Evolutionary conservation across 2,797 vertebrate species (phyloP).

Genomic region (Balearica regulorum): DNA sequence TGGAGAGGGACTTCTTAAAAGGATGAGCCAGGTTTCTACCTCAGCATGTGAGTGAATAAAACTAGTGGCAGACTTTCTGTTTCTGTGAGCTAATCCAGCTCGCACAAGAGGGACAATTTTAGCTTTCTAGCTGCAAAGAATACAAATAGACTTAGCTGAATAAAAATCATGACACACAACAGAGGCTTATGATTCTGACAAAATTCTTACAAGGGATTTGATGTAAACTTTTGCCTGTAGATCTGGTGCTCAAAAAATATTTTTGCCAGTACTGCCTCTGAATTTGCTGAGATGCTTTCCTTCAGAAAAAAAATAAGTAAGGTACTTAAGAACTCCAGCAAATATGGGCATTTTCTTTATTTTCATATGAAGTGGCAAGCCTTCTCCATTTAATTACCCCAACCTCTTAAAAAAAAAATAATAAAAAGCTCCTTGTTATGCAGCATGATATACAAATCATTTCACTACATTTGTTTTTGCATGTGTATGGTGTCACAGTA

Average conservation of each 20-base stretch:
- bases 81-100: neutral
- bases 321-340: neutral
- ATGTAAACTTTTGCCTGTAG: neutral
- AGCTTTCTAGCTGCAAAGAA: neutral
- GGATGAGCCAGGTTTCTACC: neutral
- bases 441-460: neutral
- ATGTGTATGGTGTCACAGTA: neutral
- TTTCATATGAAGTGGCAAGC: neutral
- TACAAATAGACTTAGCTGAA: neutral
- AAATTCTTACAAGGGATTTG: neutral
- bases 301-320: neutral
- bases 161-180: neutral
- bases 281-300: neutral
- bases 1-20: neutral
- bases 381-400: neutral
- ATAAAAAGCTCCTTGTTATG: neutral
- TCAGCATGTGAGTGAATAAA: neutral
- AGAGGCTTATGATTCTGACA: neutral
- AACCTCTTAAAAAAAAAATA: neutral
- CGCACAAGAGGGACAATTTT: neutral
- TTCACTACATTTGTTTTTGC: neutral
- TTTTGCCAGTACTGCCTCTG: conserved; percentile 28
- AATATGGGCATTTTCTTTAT: neutral
- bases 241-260: neutral
- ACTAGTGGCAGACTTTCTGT: neutral